Evolutionary conservation across 23 tunicate genomes (phyloP).

Genomic region (Halocynthia aurantium): DNA sequence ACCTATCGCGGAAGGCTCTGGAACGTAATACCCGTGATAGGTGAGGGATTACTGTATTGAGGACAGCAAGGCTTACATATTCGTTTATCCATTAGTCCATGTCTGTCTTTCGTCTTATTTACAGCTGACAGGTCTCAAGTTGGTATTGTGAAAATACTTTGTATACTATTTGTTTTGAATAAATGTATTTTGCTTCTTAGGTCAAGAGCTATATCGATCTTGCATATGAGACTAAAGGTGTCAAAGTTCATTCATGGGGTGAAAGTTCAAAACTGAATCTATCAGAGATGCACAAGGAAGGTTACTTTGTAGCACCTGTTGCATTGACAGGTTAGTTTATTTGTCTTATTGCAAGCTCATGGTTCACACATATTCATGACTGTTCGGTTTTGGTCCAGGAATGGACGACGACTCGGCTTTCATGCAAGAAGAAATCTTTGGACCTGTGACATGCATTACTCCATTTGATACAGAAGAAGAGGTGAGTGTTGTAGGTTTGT

Average conservation of each 20-base stretch:
- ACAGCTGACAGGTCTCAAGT: background rate
- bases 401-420: slow-evolving; percentile 33
- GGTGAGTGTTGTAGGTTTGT: slow-evolving; percentile 8
- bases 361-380: background rate
- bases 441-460: slow-evolving; percentile 68
- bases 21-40: no score
- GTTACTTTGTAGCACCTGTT: slow-evolving; percentile 62
- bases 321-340: slow-evolving; percentile 34
- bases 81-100: no score
- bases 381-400: background rate
- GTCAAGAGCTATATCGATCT: slow-evolving; percentile 50
- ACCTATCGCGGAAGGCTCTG: no score
- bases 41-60: no score
- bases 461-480: slow-evolving; percentile 67
- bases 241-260: slow-evolving; percentile 3
- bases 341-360: background rate
- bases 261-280: slow-evolving; percentile 20
- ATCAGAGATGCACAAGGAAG: slow-evolving; percentile 37
- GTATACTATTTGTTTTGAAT: background rate
- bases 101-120: no score
- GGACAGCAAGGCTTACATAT: no score
- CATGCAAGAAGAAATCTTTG: slow-evolving; percentile 84
- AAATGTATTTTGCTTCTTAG: slow-evolving; percentile 1
- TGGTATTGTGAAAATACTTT: background rate
- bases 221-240: slow-evolving; percentile 42